Conservation (phyloP, 1,140 invertebrate genomes). For the Aphelenchoides besseyi region DNA sequence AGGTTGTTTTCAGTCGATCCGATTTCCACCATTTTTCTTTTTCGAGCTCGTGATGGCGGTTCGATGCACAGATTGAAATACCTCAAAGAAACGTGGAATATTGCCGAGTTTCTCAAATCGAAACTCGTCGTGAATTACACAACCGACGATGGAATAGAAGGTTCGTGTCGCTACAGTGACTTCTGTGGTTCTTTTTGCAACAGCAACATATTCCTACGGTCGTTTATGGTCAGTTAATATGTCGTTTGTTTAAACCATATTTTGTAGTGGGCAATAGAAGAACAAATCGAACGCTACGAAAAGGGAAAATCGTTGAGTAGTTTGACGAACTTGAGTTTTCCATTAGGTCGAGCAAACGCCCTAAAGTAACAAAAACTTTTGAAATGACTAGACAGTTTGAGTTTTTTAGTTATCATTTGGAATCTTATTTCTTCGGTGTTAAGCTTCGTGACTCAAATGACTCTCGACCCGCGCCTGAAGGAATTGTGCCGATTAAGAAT, state of each 20-base stretch:
- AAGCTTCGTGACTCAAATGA: conserved; percentile 7
- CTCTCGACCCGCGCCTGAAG: neutral
- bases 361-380: neutral
- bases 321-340: conserved; percentile 8
- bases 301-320: neutral
- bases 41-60: conserved; percentile 35
- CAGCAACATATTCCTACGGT: conserved; percentile 31
- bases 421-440: conserved; percentile 12
- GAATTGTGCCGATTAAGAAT: conserved; percentile 21
- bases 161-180: conserved; percentile 44
- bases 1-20: conserved; percentile 39
- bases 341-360: neutral
- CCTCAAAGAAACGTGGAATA: conserved; percentile 40
- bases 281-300: conserved; percentile 26
- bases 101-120: conserved; percentile 29
- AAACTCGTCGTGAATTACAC: conserved; percentile 34
- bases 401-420: conserved; percentile 11
- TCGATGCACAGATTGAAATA: conserved; percentile 46
- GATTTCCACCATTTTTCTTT: conserved; percentile 36
- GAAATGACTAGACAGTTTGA: too few species aligned
- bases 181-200: conserved; percentile 58
- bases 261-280: conserved; percentile 30
- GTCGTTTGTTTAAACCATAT: conserved; percentile 5
- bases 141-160: conserved; percentile 21
- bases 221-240: conserved; percentile 34